Percentiles rank a stretch among this genome's conserved stretches.
Conservation (phyloP, 2,797 vertebrate genomes). For the Lateolabrax maculatus region DNA sequence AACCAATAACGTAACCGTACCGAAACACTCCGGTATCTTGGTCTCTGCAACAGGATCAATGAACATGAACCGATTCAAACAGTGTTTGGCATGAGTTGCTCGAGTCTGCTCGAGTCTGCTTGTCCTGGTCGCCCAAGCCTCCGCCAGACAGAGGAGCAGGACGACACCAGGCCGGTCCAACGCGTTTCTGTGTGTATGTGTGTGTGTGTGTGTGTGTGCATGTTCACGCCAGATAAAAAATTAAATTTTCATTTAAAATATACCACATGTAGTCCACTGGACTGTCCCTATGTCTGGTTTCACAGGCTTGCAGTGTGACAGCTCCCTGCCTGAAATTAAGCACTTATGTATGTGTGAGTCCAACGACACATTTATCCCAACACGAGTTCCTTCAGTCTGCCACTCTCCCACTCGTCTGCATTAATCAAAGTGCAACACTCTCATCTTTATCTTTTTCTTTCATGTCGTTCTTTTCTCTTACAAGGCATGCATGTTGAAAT, state of each 20-base stretch:
- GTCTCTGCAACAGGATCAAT: slow-evolving; percentile 7
- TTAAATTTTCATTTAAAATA: not conserved
- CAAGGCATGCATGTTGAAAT: slow-evolving; percentile 84
- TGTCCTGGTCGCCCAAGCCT: slow-evolving; percentile 7
- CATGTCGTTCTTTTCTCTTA: slow-evolving; percentile 68
- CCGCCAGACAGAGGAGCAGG: slow-evolving; percentile 11
- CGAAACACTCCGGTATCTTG: not conserved
- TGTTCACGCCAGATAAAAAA: slow-evolving; percentile 12
- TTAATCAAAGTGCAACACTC: slow-evolving; percentile 80
- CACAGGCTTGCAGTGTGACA: slow-evolving; percentile 23
- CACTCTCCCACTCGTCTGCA: slow-evolving; percentile 69
- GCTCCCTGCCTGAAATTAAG: slow-evolving; percentile 26
- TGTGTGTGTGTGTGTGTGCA: too few species aligned
- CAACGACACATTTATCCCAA: slow-evolving; percentile 45
- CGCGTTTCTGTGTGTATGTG: slow-evolving; percentile 1
- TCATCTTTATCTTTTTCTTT: slow-evolving; percentile 62
- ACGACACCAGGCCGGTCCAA: slow-evolving; percentile 1
- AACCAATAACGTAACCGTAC: not conserved
- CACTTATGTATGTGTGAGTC: slow-evolving; percentile 7
- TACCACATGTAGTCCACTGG: not conserved
- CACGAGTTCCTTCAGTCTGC: slow-evolving; percentile 66
- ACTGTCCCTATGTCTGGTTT: slow-evolving; percentile 63
- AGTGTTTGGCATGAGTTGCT: not conserved
- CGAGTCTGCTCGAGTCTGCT: slow-evolving; percentile 17
- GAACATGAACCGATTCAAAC: not conserved